A percentile compares a stretch with the other conserved stretches of the same genome.
phyloP scores from a whole-genome alignment of 2,888 invertebrate species.

The Chrysotoxum bicinctum region DNA sequence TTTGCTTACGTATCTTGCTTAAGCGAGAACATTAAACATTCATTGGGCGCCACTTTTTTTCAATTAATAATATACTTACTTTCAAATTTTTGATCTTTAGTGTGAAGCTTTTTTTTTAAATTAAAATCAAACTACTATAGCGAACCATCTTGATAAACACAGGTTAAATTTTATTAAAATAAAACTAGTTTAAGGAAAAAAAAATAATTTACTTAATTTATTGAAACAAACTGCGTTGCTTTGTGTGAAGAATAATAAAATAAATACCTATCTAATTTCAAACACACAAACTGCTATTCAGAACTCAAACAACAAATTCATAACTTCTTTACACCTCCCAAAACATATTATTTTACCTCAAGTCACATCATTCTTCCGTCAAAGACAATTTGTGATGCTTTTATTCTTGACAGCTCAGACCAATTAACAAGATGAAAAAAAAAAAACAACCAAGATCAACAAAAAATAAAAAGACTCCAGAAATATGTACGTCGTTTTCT shows the following conservation, averaged over 20 bases:
- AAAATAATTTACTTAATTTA: neutral
- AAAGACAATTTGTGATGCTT: slow-evolving; percentile 24
- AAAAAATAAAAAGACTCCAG: neutral
- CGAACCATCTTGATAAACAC: neutral
- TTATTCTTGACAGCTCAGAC: slow-evolving; percentile 27
- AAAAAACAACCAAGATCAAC: neutral
- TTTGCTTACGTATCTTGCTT: too few species aligned
- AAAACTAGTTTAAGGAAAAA: neutral
- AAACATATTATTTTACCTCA: neutral
- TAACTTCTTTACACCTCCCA: neutral
- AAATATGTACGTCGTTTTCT: neutral
- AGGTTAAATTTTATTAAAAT: neutral
- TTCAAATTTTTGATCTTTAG: neutral
- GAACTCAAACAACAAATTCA: neutral
- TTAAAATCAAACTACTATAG: neutral
- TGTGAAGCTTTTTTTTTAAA: neutral
- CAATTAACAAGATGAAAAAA: slow-evolving; percentile 9
- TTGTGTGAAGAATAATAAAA: neutral
- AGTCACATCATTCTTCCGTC: slow-evolving; percentile 25
- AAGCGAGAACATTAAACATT: too few species aligned
- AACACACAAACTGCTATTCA: neutral
- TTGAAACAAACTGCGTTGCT: neutral
- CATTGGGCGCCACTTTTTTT: neutral
- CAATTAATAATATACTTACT: neutral
- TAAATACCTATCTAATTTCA: slow-evolving; percentile 5